phyloP scores from a whole-genome alignment of 2,113 vertebrate genomes.

The Sander vitreus region DNA sequence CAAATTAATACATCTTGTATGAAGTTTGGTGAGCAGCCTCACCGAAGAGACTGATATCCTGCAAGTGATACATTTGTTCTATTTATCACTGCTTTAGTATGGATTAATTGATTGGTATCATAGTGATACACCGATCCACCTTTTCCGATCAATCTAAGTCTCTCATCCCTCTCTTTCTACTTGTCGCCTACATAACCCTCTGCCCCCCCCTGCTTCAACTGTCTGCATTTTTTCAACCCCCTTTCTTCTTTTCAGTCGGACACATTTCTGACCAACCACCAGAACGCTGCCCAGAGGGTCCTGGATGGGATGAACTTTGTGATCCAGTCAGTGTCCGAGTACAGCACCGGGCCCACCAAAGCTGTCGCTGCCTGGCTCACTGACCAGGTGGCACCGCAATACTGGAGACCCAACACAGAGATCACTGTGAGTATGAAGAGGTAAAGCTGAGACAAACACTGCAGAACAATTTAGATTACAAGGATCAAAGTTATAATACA shows the following conservation, averaged over 20 bases:
- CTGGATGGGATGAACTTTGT: slow-evolving; percentile 86
- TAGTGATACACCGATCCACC: not conserved
- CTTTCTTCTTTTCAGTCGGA: slow-evolving; percentile 74
- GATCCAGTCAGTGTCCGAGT: slow-evolving; percentile 86
- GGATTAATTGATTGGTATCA: not conserved
- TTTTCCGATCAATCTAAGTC: not conserved
- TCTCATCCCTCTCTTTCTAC: not conserved
- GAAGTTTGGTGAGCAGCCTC: not conserved
- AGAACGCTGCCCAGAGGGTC: slow-evolving; percentile 87
- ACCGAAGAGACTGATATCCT: not conserved
- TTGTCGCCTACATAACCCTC: not conserved
- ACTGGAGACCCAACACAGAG: slow-evolving; percentile 87
- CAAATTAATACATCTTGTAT: not conserved
- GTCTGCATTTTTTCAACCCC: not conserved
- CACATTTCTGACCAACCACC: slow-evolving; percentile 82
- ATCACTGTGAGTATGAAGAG: slow-evolving; percentile 82
- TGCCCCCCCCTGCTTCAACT: not conserved
- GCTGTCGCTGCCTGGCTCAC: slow-evolving; percentile 86
- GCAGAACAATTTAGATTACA: not conserved
- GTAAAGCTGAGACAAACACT: slow-evolving; percentile 11
- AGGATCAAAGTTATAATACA: too few relatives aligned
- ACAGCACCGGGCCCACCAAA: slow-evolving; percentile 86
- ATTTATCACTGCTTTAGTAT: not conserved
- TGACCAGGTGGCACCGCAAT: slow-evolving; percentile 86
- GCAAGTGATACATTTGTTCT: not conserved